phyloP scores from a whole-genome alignment of 2,113 vertebrate species.

The Prionailurus viverrinus region DNA sequence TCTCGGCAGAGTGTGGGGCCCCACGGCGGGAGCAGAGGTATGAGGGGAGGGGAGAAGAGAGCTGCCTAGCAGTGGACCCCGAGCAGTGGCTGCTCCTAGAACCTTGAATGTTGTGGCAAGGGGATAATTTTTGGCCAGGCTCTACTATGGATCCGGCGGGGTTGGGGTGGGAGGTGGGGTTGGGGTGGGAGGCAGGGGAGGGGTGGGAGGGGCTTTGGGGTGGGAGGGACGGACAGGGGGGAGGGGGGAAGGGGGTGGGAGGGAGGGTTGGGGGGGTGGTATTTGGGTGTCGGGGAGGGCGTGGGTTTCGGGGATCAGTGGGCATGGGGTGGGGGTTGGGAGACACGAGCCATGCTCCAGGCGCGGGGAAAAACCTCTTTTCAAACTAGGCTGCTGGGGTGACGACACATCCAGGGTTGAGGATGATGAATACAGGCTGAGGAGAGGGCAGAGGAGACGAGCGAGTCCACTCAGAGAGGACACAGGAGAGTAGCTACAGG shows the following conservation, averaged over 20 bases:
- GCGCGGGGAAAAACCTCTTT: background rate
- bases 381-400: background rate
- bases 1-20: background rate
- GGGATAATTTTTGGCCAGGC: background rate
- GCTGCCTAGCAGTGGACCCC: background rate
- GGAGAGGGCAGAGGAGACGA: background rate
- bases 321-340: rapidly evolving
- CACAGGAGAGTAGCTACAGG: background rate
- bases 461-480: background rate
- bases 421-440: background rate
- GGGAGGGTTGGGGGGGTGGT: background rate
- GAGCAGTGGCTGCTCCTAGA: background rate
- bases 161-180: background rate
- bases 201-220: background rate
- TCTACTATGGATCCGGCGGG: background rate
- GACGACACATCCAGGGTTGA: background rate
- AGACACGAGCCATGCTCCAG: background rate
- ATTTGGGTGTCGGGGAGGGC: background rate
- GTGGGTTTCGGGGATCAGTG: background rate
- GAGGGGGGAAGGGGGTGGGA: background rate
- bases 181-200: background rate
- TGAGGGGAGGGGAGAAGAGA: background rate
- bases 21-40: background rate
- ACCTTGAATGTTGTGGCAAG: background rate
- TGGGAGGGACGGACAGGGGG: background rate